Evolutionary conservation across 2,888 invertebrate species (phyloP).

Genomic region (Drosophila histrio): DNA sequence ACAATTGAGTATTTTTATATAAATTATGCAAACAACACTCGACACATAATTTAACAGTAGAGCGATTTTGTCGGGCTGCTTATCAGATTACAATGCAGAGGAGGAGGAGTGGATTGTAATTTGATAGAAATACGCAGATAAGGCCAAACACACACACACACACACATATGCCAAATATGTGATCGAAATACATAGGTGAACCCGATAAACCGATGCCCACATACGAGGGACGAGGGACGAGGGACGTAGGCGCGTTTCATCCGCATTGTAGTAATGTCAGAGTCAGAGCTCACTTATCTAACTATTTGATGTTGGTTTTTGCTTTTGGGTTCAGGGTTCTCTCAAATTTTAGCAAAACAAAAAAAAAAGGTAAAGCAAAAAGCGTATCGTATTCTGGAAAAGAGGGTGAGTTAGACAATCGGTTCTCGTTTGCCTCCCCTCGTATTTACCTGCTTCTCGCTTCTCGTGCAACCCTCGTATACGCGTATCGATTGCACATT

Average conservation of each 20-base stretch:
- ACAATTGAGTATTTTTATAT: slow-evolving; percentile 51
- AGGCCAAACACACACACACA: slow-evolving; percentile 48
- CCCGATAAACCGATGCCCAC: not conserved
- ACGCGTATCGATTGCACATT: slow-evolving; percentile 68
- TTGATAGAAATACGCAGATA: slow-evolving; percentile 69
- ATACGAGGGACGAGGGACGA: not conserved
- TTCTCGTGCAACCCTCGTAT: not conserved
- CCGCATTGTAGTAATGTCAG: slow-evolving; percentile 45
- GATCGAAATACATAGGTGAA: slow-evolving; percentile 16
- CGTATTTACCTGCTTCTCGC: not conserved
- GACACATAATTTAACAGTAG: slow-evolving; percentile 73
- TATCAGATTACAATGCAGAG: slow-evolving; percentile 62
- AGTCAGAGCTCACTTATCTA: slow-evolving; percentile 46
- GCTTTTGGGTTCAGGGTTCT: slow-evolving; percentile 23
- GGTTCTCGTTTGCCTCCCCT: slow-evolving; percentile 25
- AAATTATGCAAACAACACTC: slow-evolving; percentile 41
- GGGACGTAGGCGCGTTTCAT: slow-evolving; percentile 46
- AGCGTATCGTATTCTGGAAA: slow-evolving; percentile 46
- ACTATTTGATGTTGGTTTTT: slow-evolving; percentile 57
- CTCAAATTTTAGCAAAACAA: slow-evolving; percentile 45
- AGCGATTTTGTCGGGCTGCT: slow-evolving; percentile 65
- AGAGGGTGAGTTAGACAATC: slow-evolving; percentile 7
- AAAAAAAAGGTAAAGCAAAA: slow-evolving; percentile 25
- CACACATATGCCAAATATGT: slow-evolving; percentile 49
- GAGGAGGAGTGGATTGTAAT: slow-evolving; percentile 44